Percentiles rank a stretch among this genome's conserved stretches.
Evolutionary conservation across 2,113 vertebrate genomes (phyloP).

Genomic region (Mola mola): DNA sequence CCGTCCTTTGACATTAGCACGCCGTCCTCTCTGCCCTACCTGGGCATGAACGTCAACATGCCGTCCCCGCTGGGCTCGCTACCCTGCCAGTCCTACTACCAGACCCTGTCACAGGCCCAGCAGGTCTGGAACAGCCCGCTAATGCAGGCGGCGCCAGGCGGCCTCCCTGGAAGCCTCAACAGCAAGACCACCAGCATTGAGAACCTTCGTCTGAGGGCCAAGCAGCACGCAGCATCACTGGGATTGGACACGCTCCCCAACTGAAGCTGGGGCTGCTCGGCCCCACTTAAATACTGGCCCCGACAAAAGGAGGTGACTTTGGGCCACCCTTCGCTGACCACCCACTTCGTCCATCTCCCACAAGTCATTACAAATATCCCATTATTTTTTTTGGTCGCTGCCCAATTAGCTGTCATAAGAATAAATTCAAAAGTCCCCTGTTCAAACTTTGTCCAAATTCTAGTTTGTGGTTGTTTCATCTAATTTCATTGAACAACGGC

Average conservation of each 20-base stretch:
- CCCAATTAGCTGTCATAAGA: too few species aligned
- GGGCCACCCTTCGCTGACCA: constrained; percentile 3
- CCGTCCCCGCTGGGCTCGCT: constrained; percentile 88
- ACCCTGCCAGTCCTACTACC: constrained; percentile 98
- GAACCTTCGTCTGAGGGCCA: constrained; percentile 95
- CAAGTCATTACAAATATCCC: too few species aligned
- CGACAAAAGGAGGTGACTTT: constrained; percentile 13
- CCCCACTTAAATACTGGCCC: constrained; percentile 1
- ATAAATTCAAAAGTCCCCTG: too few species aligned
- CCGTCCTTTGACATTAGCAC: constrained; percentile 94
- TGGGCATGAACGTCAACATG: constrained; percentile 96
- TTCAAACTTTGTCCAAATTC: too few species aligned
- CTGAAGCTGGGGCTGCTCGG: constrained; percentile 73
- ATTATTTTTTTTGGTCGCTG: too few species aligned
- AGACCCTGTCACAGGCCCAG: constrained; percentile 94
- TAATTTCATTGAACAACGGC: too few species aligned
- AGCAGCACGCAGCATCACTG: constrained; percentile 95
- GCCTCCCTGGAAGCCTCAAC: constrained; percentile 88
- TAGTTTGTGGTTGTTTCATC: not conserved
- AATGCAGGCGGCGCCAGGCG: constrained; percentile 86
- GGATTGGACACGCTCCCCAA: constrained; percentile 95
- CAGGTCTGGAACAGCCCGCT: constrained; percentile 95
- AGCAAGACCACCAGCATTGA: constrained; percentile 99
- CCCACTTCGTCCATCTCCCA: not conserved
- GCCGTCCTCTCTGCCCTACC: constrained; percentile 90